Evolutionary conservation across 2,888 invertebrate species (phyloP), one percentile per base, ranked within the genome.

Genomic region (Griposia aprilina): DNA sequence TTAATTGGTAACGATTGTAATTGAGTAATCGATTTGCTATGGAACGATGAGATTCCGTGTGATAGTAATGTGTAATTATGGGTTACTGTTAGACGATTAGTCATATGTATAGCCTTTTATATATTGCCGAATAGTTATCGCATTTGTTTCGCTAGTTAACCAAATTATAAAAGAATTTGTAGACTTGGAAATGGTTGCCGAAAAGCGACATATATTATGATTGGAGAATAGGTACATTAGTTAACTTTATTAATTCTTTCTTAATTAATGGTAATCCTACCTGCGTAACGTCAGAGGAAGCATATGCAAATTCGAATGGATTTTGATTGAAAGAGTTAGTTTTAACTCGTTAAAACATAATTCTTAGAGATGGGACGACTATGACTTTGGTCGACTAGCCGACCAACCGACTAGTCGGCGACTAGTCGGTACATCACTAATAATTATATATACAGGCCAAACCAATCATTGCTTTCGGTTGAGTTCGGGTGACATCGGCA

Each of bases 61-160:
- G 76, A 73, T 70, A 74, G 77, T 81, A 83, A 83, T 81, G 50
- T 76, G 36, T 66, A 82, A 76, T 76, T 76, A 76, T 70, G 41
- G 62, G 45, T 75, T 78, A 81, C 74, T 62, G 83, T 87, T 83
- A 80, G 26, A 23, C 74, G 50, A 83, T 83, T 76, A 84, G 36
- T 67, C 30, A 75, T 73, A 71, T 68, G 17, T 84, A 68, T 13
- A 55, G 20, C 48, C 20, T 67, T 81, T 69, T 82, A 45, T 45
- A 67, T 26, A 75, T 55, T 67, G 20, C 65, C 81, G 69, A 80
- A 74, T 36, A 72, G 62, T 68, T 68, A 52, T 36, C 23, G 15
- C n/a, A 59, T 84, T 74, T 30, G 81, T 0, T 74, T 23, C 74
- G 69, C 50, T 36, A 41, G 63, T 65, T 80, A 69, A 8, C 8